These are phyloP conservation scores for Ferdinandea cuprea DNA, from an alignment of 2,888 invertebrate species.

Conservation along the genomic window DNA sequence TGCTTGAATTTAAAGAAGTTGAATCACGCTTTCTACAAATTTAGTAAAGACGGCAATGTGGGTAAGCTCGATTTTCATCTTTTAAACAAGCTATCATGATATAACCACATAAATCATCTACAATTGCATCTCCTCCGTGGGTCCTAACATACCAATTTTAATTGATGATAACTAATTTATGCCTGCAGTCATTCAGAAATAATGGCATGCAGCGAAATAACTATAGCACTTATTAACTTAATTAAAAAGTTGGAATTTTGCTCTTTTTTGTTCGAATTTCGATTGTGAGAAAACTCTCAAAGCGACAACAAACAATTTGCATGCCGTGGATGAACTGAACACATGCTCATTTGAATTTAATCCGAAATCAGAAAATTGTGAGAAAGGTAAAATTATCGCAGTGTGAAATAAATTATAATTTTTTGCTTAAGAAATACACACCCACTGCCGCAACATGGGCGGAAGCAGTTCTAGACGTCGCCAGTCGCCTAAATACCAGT, in stretches of 20 bases:
- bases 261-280: constrained; percentile 6
- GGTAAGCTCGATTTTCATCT: neutral
- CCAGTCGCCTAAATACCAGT: neutral
- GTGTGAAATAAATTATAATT: constrained; percentile 24
- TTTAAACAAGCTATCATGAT: neutral
- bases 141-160: constrained; percentile 1
- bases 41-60: too few species aligned
- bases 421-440: constrained; percentile 11
- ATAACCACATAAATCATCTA: neutral
- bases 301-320: constrained; percentile 31
- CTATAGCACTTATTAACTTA: constrained; percentile 10
- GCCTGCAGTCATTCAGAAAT: constrained; percentile 10
- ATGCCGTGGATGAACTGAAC: constrained; percentile 4
- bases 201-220: constrained; percentile 6
- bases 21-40: too few species aligned
- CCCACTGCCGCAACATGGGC: constrained; percentile 10
- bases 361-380: constrained; percentile 9
- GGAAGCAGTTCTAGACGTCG: constrained; percentile 17
- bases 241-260: constrained; percentile 7
- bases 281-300: constrained; percentile 31
- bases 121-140: neutral
- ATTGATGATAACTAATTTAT: constrained; percentile 3
- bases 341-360: constrained; percentile 26
- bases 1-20: too few species aligned
- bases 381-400: constrained; percentile 16